Evolutionary conservation across 2,113 vertebrate genomes (phyloP).

Genomic region (Serinus canaria): DNA sequence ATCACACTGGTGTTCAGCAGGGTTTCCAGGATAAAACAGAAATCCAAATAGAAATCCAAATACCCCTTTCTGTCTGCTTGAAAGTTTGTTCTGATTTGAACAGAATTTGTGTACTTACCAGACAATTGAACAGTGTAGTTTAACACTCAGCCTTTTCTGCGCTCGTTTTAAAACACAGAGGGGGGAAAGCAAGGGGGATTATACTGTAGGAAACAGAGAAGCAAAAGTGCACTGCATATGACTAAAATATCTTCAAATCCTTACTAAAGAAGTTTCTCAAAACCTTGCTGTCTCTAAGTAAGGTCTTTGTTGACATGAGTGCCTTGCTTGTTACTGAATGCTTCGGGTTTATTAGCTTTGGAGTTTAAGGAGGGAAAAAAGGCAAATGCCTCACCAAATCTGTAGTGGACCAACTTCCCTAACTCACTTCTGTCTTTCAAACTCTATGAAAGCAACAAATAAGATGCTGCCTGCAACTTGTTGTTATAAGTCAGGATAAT

Average conservation of each 20-base stretch:
- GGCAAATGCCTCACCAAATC: slow-evolving; percentile 14
- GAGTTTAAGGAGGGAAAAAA: slow-evolving; percentile 33
- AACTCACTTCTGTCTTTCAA: neutral
- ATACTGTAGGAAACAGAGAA: slow-evolving; percentile 47
- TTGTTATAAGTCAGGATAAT: neutral
- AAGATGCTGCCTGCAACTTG: neutral
- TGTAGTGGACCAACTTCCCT: neutral
- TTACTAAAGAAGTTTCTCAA: slow-evolving; percentile 51
- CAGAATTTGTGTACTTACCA: slow-evolving; percentile 52
- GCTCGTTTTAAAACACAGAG: slow-evolving; percentile 57
- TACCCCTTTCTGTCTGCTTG: slow-evolving; percentile 32
- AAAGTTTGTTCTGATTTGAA: slow-evolving; percentile 61
- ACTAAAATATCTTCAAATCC: slow-evolving; percentile 54
- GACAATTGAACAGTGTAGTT: slow-evolving; percentile 45
- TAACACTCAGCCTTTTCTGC: slow-evolving; percentile 61
- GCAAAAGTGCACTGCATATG: slow-evolving; percentile 24
- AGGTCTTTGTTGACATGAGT: slow-evolving; percentile 69
- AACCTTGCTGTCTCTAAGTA: slow-evolving; percentile 24
- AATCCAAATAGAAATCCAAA: slow-evolving; percentile 33
- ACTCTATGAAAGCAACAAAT: neutral
- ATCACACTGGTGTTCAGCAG: neutral
- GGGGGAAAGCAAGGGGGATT: slow-evolving; percentile 47
- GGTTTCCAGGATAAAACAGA: neutral
- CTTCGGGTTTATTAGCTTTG: slow-evolving; percentile 23
- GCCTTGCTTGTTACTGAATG: slow-evolving; percentile 38